phyloP scores from a whole-genome alignment of 2,113 vertebrate genomes.

The Syngnathus floridae region DNA sequence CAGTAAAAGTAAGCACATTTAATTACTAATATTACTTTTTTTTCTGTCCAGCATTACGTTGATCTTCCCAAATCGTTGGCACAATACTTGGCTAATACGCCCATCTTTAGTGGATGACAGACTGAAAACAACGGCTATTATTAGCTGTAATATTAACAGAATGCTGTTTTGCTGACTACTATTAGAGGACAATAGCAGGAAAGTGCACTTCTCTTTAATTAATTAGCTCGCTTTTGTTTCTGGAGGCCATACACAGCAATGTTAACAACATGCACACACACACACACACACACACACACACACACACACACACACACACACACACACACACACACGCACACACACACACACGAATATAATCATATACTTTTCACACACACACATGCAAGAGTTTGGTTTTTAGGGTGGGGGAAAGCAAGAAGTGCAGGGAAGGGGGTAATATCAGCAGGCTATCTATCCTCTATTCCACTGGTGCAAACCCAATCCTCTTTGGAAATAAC shows the following conservation, averaged over 20 bases:
- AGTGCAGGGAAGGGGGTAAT: constrained; percentile 54
- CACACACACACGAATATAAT: constrained; percentile 1
- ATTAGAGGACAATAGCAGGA: constrained; percentile 54
- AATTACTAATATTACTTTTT: constrained; percentile 7
- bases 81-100: constrained; percentile 31
- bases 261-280: constrained; percentile 16
- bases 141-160: constrained; percentile 49
- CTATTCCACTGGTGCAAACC: constrained; percentile 65
- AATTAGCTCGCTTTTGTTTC: constrained; percentile 64
- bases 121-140: constrained; percentile 45
- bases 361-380: constrained; percentile 13
- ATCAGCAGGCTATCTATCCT: constrained; percentile 71
- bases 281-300: constrained; percentile 19
- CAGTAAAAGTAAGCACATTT: constrained; percentile 8
- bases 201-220: constrained; percentile 67
- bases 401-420: constrained; percentile 39
- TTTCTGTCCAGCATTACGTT: constrained; percentile 4
- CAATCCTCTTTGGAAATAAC: constrained; percentile 77
- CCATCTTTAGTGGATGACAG: constrained; percentile 35
- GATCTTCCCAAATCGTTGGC: constrained; percentile 25
- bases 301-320: no score
- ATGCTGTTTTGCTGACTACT: constrained; percentile 47
- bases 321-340: no score
- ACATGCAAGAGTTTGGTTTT: constrained; percentile 47
- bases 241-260: constrained; percentile 34